Percentiles rank a stretch among this genome's conserved stretches.
These are phyloP conservation scores for Otus sunia DNA, from an alignment of 2,113 vertebrate species.

Conservation along the genomic window DNA sequence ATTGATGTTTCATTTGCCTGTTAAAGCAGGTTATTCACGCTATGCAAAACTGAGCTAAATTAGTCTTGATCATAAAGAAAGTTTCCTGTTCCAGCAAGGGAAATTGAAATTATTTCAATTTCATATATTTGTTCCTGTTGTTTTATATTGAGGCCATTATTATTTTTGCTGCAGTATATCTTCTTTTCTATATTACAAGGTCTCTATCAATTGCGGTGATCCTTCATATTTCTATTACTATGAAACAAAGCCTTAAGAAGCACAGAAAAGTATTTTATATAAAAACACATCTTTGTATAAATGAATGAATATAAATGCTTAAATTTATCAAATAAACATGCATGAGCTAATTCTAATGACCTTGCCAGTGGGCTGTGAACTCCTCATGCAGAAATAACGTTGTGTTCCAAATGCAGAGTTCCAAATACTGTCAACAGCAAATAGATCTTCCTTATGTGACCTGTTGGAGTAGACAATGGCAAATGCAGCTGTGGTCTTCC, in stretches of 20 bases:
- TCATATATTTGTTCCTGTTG: background rate
- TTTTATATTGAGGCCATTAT: background rate
- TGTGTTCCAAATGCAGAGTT: constrained; percentile 6
- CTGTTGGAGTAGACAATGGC: background rate
- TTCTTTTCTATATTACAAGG: background rate
- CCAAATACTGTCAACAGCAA: background rate
- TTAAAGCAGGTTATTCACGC: background rate
- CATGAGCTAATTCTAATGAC: constrained; percentile 3
- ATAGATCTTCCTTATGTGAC: constrained; percentile 4
- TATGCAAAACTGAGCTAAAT: background rate
- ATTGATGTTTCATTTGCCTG: constrained; percentile 20
- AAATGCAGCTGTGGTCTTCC: background rate
- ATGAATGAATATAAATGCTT: background rate
- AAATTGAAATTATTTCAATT: constrained; percentile 10
- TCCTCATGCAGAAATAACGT: constrained; percentile 11
- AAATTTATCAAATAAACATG: constrained; percentile 4
- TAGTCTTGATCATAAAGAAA: background rate
- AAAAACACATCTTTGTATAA: background rate
- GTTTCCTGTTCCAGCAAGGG: background rate
- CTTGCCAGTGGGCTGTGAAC: constrained; percentile 41
- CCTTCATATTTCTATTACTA: background rate
- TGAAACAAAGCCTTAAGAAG: background rate
- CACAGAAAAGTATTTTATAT: background rate
- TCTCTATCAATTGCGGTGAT: background rate
- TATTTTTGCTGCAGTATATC: background rate